phyloP scores from a whole-genome alignment of 2,113 vertebrate species.

The Ornithorhynchus anatinus region DNA sequence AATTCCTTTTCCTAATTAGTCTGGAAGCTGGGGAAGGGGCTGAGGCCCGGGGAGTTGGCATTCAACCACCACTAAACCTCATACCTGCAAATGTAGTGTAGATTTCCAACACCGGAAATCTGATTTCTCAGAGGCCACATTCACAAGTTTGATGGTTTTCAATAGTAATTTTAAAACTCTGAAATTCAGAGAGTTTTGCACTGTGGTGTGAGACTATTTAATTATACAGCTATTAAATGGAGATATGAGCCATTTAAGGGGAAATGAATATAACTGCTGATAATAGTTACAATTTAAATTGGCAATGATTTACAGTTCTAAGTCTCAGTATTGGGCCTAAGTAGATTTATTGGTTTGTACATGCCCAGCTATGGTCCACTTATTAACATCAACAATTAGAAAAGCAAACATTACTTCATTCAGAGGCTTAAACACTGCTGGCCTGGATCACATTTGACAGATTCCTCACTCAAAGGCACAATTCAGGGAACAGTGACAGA shows the following conservation, averaged over 20 bases:
- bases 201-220: not conserved
- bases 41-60: too few species aligned
- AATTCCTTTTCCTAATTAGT: too few species aligned
- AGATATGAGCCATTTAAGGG: too few species aligned
- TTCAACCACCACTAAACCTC: too few species aligned
- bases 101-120: too few species aligned
- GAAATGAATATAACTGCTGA: too few species aligned
- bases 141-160: too few species aligned
- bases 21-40: too few species aligned
- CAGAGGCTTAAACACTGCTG: not conserved
- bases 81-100: too few species aligned
- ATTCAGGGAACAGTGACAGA: too few species aligned
- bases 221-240: accelerated
- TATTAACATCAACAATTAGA: not conserved
- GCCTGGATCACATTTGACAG: not conserved
- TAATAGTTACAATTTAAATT: slow-evolving; percentile 1
- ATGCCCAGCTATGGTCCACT: not conserved
- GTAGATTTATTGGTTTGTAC: not conserved
- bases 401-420: not conserved
- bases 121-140: too few species aligned
- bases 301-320: not conserved
- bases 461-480: too few species aligned
- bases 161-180: not conserved
- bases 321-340: slow-evolving; percentile 1
- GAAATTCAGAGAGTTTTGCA: not conserved